Percentiles rank a stretch among this genome's conserved stretches.
Conservation (phyloP, 2,888 invertebrate genomes). For the Philereme transversata region DNA sequence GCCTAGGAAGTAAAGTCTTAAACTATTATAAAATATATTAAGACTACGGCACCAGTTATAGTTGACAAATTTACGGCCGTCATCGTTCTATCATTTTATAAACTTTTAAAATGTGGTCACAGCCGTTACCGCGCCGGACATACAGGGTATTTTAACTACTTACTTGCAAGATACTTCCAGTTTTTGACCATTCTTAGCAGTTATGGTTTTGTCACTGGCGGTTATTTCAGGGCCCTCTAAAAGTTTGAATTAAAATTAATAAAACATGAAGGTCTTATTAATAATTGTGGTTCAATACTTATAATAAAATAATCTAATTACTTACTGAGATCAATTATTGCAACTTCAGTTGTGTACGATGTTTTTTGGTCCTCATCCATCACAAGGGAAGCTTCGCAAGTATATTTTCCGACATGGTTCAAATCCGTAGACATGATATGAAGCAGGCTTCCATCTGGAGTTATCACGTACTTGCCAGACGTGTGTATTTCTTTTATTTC, state of each 20-base stretch:
- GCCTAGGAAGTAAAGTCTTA: background rate
- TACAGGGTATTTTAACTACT: background rate
- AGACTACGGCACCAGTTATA: too few relatives aligned
- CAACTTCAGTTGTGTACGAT: slow-evolving; percentile 16
- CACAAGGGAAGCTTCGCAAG: slow-evolving; percentile 26
- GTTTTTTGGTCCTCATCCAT: slow-evolving; percentile 19
- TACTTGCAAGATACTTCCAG: slow-evolving; percentile 14
- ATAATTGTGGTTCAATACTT: background rate
- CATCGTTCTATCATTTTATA: too few relatives aligned
- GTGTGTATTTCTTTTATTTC: slow-evolving; percentile 10
- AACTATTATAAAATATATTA: too few relatives aligned
- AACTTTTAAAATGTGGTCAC: too few relatives aligned
- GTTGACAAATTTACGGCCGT: too few relatives aligned
- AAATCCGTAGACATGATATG: slow-evolving; percentile 20
- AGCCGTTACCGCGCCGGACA: too few relatives aligned
- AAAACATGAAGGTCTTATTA: background rate
- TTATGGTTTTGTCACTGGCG: background rate
- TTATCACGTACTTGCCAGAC: slow-evolving; percentile 23
- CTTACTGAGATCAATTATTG: slow-evolving; percentile 30
- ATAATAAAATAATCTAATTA: background rate
- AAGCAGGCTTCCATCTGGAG: slow-evolving; percentile 14
- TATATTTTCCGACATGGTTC: slow-evolving; percentile 27
- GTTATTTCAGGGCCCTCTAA: slow-evolving; percentile 18
- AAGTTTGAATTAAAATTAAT: background rate
- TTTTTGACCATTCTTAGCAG: slow-evolving; percentile 2